phyloP scores from a whole-genome alignment of 37 sponge, comb jelly and placozoan genomes.

The Theonella swinhoei region DNA sequence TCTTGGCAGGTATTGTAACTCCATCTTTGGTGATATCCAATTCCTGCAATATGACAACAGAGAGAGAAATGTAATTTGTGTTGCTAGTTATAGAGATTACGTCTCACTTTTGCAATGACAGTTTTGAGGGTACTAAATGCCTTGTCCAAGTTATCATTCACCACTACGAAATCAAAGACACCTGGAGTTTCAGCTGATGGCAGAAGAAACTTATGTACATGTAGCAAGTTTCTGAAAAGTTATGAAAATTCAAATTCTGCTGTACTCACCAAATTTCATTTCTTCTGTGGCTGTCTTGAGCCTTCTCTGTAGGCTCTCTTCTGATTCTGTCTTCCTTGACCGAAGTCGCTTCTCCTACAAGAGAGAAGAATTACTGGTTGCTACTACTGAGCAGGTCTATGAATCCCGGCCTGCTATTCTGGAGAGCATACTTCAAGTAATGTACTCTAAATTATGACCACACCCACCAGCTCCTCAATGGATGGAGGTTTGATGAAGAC shows the following conservation, averaged over 20 bases:
- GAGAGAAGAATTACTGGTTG: background rate
- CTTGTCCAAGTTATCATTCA: constrained; percentile 78
- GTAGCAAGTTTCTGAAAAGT: background rate
- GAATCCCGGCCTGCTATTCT: background rate
- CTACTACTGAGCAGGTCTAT: background rate
- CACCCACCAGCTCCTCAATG: constrained; percentile 79
- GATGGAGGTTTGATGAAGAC: constrained; percentile 93
- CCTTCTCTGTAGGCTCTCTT: constrained; percentile 86
- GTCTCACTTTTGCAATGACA: too few species aligned
- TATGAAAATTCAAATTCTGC: background rate
- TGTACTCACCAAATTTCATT: constrained; percentile 79
- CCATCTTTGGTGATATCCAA: too few species aligned
- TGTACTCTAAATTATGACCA: too few species aligned
- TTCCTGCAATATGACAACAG: too few species aligned
- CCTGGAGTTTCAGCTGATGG: constrained; percentile 79
- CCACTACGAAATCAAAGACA: constrained; percentile 86
- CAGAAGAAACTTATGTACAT: background rate
- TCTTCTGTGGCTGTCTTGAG: constrained; percentile 81
- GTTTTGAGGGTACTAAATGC: constrained; percentile 77
- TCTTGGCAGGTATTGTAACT: too few species aligned
- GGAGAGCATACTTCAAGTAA: too few species aligned
- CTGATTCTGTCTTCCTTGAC: constrained; percentile 84
- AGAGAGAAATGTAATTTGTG: too few species aligned
- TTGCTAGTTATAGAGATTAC: too few species aligned
- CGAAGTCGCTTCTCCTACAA: constrained; percentile 87